A percentile compares a stretch with the other conserved stretches of the same genome.
These are phyloP conservation scores for Eupeodes corollae DNA, from an alignment of 1,140 invertebrate species.

Conservation along the genomic window DNA sequence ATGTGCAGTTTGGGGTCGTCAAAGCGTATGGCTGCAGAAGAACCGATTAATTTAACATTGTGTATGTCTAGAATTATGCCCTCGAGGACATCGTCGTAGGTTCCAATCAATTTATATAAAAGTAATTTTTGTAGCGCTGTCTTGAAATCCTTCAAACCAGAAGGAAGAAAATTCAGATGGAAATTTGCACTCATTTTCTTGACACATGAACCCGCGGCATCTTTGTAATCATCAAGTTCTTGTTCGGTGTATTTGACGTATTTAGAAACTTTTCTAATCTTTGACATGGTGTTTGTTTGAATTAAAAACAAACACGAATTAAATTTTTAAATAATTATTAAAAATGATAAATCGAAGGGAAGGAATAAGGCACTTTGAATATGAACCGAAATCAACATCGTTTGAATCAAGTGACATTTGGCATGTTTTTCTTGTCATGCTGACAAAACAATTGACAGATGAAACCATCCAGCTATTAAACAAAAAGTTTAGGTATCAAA, in stretches of 20 bases:
- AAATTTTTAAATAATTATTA: no score
- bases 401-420: no score
- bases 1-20: constrained; percentile 44
- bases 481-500: no score
- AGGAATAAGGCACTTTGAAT: no score
- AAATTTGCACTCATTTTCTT: constrained; percentile 35
- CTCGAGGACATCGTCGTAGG: constrained; percentile 38
- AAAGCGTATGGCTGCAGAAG: constrained; percentile 34
- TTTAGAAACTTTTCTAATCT: constrained; percentile 31
- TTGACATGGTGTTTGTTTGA: constrained; percentile 17
- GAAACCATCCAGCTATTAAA: no score
- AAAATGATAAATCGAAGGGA: no score
- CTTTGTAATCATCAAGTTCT: constrained; percentile 27
- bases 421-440: no score
- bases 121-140: constrained; percentile 37
- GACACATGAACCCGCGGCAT: constrained; percentile 42
- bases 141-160: constrained; percentile 40
- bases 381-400: no score
- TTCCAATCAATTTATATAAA: constrained; percentile 33
- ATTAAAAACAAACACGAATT: neutral
- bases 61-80: constrained; percentile 47
- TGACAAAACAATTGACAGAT: no score
- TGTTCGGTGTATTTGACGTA: constrained; percentile 26
- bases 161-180: constrained; percentile 43
- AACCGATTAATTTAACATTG: constrained; percentile 43